These are phyloP conservation scores for Mythimna ferrago DNA, from an alignment of 2,888 invertebrate species.

Conservation along the genomic window DNA sequence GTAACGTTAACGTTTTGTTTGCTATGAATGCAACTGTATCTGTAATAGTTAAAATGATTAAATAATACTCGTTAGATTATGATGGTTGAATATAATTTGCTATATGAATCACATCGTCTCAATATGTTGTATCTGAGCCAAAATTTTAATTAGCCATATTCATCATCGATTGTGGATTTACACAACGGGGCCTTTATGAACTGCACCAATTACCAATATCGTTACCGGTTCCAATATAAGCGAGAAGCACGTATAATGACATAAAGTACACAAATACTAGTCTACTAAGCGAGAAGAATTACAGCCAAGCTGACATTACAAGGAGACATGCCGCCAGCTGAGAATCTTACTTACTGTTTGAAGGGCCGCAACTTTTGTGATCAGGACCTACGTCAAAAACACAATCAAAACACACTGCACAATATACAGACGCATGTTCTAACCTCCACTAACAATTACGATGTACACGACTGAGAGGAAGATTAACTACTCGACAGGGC, in stretches of 20 bases:
- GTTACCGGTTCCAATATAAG: constrained; percentile 71
- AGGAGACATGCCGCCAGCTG: constrained; percentile 84
- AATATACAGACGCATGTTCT: constrained; percentile 80
- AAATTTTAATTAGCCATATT: constrained; percentile 78
- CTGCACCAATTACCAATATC: constrained; percentile 24
- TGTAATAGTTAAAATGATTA: constrained; percentile 50
- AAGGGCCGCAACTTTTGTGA: constrained; percentile 90
- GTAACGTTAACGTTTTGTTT: constrained; percentile 23
- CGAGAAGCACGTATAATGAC: constrained; percentile 78
- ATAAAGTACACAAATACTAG: constrained; percentile 73
- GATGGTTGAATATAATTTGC: constrained; percentile 61
- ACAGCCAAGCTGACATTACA: constrained; percentile 84
- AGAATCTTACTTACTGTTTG: constrained; percentile 89
- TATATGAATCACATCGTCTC: constrained; percentile 75
- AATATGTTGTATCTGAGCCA: constrained; percentile 77
- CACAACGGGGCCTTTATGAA: constrained; percentile 25
- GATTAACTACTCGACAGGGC: constrained; percentile 75
- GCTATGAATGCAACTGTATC: constrained; percentile 38
- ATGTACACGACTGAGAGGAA: constrained; percentile 75
- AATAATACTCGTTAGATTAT: constrained; percentile 58
- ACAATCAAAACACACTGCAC: constrained; percentile 89
- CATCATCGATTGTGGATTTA: constrained; percentile 74
- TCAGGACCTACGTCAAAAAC: constrained; percentile 91
- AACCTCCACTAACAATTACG: constrained; percentile 74
- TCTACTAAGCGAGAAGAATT: constrained; percentile 85